Conservation (phyloP, 23 tunicate species). For the Corella eumyota region DNA sequence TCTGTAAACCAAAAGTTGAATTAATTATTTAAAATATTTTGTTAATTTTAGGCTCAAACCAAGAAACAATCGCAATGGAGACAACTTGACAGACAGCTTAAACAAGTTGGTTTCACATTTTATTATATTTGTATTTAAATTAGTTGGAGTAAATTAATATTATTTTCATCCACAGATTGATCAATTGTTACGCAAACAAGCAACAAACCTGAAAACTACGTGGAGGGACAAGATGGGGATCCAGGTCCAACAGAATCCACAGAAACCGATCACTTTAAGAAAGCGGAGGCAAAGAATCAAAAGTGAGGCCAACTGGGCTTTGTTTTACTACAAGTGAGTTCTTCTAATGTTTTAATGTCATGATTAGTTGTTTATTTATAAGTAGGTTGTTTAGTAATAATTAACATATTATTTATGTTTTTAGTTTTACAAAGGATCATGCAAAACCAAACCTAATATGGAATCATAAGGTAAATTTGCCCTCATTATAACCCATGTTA, state of each 20-base stretch:
- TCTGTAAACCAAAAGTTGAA: too few species aligned
- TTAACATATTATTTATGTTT: neutral
- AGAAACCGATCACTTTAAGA: slow-evolving; percentile 85
- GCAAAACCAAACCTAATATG: slow-evolving; percentile 86
- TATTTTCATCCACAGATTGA: slow-evolving; percentile 88
- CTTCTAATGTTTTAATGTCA: neutral
- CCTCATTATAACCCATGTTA: too few species aligned
- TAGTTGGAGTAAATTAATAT: too few species aligned
- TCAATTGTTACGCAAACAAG: slow-evolving; percentile 60
- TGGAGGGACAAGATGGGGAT: slow-evolving; percentile 96
- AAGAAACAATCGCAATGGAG: slow-evolving; percentile 48
- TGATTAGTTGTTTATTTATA: neutral
- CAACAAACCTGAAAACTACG: slow-evolving; percentile 49
- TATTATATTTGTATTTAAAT: neutral
- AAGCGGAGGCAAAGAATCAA: slow-evolving; percentile 80
- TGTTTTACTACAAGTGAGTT: slow-evolving; percentile 83
- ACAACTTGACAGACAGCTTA: slow-evolving; percentile 68
- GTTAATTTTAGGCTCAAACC: slow-evolving; percentile 54
- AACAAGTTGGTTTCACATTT: slow-evolving; percentile 36
- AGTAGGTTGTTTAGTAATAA: neutral
- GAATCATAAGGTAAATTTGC: slow-evolving; percentile 96
- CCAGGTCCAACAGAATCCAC: slow-evolving; percentile 52
- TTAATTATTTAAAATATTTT: too few species aligned
- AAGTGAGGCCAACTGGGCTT: slow-evolving; percentile 90
- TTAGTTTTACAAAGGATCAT: slow-evolving; percentile 73